Base-by-base conservation (phyloP, 1,140 invertebrate species). In the Lucilia cuprina region DNA sequence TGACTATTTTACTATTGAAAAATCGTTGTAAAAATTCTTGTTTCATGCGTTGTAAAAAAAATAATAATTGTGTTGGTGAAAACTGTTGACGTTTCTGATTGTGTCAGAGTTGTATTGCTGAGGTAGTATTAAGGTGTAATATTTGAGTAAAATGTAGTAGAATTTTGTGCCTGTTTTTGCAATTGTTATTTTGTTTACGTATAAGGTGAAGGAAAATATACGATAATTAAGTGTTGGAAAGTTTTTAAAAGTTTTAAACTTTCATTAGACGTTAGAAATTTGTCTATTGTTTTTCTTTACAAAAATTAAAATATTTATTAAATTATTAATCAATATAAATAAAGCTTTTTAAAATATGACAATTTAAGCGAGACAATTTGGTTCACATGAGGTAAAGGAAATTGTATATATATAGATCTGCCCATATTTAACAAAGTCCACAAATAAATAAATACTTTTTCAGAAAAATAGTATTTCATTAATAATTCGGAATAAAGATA, bases 11-110 rank as follows among this genome's bases (percentile, higher is more conserved):
- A 60, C 9, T 70, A 30, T n/a, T 65, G 50, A 83, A 83, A 83
- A 83, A 83, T 83, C 82, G 82, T 83, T 83, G 82, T 83, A 74
- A 83, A 83, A 83, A 60, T 34, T 83, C 30, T 60, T 50, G 41
- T 80, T 80, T 80, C 77, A 49, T 80, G 82, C 77, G 77, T 25
- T 74, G 82, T 83, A 70, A 70, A 82, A 55, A 30, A 82, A 82
- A 82, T 60, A 41, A 41, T 70, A 82, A 82, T 82, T 82, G 82
- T 74, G 82, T 83, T 83, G 82, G 82, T 60, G 82, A 82, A 78
- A 82, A 82, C 82, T 82, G 82, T 82, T 82, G 82, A 82, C 82
- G 82, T 82, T 82, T 82, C 60, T 82, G 49, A 60, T 70, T 47
- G 34, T 47, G 19, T n/a, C 50, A 25, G 49, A 30, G 82, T 55